Evolutionary conservation across 2,113 vertebrate genomes (phyloP).

Genomic region (Campylorhamphus procurvoides): DNA sequence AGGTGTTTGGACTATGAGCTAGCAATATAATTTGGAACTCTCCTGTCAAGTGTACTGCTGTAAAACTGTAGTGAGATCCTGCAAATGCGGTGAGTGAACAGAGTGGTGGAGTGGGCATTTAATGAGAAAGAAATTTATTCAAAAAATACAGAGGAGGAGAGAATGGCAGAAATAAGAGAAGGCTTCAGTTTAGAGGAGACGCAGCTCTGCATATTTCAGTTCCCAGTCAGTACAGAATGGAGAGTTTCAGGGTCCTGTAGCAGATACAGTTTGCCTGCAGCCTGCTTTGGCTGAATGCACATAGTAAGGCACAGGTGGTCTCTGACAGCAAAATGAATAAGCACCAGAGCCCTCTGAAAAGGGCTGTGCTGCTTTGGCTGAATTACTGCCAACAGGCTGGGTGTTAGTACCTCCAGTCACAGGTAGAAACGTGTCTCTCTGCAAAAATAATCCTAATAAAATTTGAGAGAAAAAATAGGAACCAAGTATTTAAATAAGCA

Average conservation of each 20-base stretch:
- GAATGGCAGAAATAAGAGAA: not conserved
- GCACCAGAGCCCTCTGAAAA: not conserved
- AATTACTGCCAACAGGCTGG: not conserved
- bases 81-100: not conserved
- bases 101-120: not conserved
- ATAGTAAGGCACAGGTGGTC: not conserved
- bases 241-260: not conserved
- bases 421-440: not conserved
- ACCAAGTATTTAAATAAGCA: not conserved
- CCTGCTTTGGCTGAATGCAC: not conserved
- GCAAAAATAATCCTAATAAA: not conserved
- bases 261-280: not conserved
- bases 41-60: not conserved
- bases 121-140: not conserved
- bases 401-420: accelerated
- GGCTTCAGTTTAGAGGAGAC: not conserved
- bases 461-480: not conserved
- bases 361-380: not conserved
- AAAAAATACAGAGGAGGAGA: not conserved
- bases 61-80: not conserved
- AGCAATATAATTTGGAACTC: not conserved
- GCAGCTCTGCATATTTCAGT: not conserved
- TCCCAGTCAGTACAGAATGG: accelerated
- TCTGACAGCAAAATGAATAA: not conserved
- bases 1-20: not conserved